Base-by-base conservation (phyloP, 1,140 invertebrate genomes). In the Aphis gossypii region DNA sequence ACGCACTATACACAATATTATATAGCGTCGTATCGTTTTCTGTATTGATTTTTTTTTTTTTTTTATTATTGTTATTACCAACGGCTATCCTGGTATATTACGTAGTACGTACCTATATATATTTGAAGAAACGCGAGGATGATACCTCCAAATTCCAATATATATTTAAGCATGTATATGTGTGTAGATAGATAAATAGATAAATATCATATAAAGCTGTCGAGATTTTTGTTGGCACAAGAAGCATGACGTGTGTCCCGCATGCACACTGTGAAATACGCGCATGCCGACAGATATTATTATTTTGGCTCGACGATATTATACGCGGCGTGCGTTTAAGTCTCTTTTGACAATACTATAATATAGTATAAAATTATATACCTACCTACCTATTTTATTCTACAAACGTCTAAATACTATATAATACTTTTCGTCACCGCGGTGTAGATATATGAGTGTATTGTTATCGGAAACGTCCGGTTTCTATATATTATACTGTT, bases 401-500 rank as follows among this genome's bases (percentile, higher is more conserved):
- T 14, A 23, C 89, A 60, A 54, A 54, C 89, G 89, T 90, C 38
- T 41, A 41, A 41, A 23, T 23, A 9, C n/a, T 54, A 21, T 54
- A 21, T 23, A 38, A 56, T 41, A 38, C 35, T 38, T 7, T 83
- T 83, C 76, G 76, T 83, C 76, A 38, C n/a, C 18, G 0, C 35
- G n/a, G 76, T 82, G 18, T 76, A 51, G 48, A 35, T 76, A n/a
- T n/a, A 18, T 35, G n/a, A 5, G 20, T 82, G 76, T 56, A 90
- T 54, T 56, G 89, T 90, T 60, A 56, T 90, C 46, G 41, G 38
- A 84, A 84, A 84, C 83, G 83, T 84, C 83, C 83, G 41, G 83
- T 84, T 84, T 44, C 83, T 30, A 44, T 41, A 25, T 68, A n/a
- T 76, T 76, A 68, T 76, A 76, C 30, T n/a, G 30, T 76, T 76